Evolutionary conservation across 2,888 invertebrate species (phyloP).

Genomic region (Therioaphis trifolii): DNA sequence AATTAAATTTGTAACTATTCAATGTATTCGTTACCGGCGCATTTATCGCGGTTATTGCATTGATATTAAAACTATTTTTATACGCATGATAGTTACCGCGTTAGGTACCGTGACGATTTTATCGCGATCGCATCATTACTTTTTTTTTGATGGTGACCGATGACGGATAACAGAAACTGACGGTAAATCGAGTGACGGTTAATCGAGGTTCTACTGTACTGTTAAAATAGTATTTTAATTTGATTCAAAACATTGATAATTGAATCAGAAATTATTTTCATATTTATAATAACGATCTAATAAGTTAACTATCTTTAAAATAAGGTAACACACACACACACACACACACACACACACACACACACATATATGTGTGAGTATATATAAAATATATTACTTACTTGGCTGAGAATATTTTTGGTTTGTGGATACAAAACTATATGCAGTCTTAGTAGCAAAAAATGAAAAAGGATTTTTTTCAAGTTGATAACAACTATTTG

Average conservation of each 20-base stretch:
- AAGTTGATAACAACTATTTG: background rate
- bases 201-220: background rate
- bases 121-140: too few species aligned
- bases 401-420: slow-evolving; percentile 14
- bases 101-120: too few species aligned
- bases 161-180: too few species aligned
- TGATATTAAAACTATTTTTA: too few species aligned
- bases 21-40: too few species aligned
- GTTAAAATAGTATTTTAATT: background rate
- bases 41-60: too few species aligned
- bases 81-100: too few species aligned
- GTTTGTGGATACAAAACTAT: slow-evolving; percentile 1
- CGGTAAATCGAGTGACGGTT: background rate
- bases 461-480: background rate
- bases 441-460: slow-evolving; percentile 26
- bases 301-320: background rate
- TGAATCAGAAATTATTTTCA: background rate
- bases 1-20: too few species aligned
- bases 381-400: background rate
- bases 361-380: too few species aligned
- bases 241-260: background rate
- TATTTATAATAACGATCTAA: background rate
- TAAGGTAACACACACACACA: too few species aligned
- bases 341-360: too few species aligned
- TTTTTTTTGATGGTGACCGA: too few species aligned